Evolutionary conservation across 2,888 invertebrate genomes (phyloP), one percentile per base, ranked within the genome.

Genomic region (Carcina quercana): DNA sequence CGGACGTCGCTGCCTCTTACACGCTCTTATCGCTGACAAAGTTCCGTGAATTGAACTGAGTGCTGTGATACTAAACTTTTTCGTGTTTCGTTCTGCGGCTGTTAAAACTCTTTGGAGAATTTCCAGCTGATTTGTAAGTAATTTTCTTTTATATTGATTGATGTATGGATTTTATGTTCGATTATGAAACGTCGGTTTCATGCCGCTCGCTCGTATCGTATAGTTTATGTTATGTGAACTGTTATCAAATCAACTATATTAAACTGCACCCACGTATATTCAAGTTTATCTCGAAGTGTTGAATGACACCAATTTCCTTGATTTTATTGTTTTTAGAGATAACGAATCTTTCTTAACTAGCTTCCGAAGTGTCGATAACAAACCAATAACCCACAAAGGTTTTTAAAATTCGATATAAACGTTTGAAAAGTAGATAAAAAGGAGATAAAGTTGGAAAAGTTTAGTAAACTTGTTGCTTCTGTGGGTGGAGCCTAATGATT

Each of bases 31-130:
- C 42, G 43, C 45, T 50, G 46, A 45, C 50, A n/a, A n/a, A n/a
- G 52, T 57, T 48, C 44, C 43, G 64, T 65, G 74, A 55, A 62
- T 59, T 57, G 53, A 67, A 63, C 67, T 54, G 55, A 59, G 78
- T 76, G 75, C 62, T 53, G 62, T 71, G 73, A 68, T 59, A 54
- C 50, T 45, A 54, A 53, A 68, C 59, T 58, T 58, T n/a, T 70
- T 47, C 53, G 66, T 71, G 56, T 57, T 54, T 48, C 33, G 44
- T 35, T 57, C 46, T 50, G 42, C 38, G 26, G 32, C 26, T 32
- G 30, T 14, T 15, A 30, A 37, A 30, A 30, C 21, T 34, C 28
- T 30, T 32, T 24, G 15, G 10, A 24, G 40, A 48, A 36, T n/a
- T n/a, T n/a, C n/a, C n/a, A n/a, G n/a, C 32, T 31, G 42, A 44